Evolutionary conservation across 2,888 invertebrate species (phyloP).

Genomic region (Erebia aethiops): DNA sequence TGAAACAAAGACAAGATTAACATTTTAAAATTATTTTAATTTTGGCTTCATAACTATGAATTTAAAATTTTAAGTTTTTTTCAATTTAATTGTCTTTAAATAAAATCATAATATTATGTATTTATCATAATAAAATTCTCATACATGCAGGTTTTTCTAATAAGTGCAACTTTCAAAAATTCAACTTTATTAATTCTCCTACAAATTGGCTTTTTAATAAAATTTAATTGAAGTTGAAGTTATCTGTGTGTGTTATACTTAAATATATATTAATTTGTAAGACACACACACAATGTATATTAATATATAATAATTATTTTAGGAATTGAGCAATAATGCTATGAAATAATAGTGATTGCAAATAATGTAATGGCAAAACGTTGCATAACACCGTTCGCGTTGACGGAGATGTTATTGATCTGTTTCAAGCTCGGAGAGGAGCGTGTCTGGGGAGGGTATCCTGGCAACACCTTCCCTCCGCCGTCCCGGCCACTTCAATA

Average conservation of each 20-base stretch:
- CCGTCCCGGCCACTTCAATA: conserved; percentile 60
- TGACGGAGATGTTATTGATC: conserved; percentile 79
- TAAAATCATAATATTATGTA: too few species aligned
- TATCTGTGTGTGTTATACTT: not conserved
- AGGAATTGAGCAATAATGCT: not conserved
- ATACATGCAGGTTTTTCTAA: too few species aligned
- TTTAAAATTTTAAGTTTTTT: too few species aligned
- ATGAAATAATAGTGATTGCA: conserved; percentile 29
- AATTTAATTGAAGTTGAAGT: too few species aligned
- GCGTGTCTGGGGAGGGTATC: conserved; percentile 68
- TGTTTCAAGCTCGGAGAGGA: conserved; percentile 62
- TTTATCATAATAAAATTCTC: not conserved
- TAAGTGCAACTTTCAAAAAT: too few species aligned
- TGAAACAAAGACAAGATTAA: too few species aligned
- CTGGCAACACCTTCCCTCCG: conserved; percentile 77
- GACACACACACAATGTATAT: too few species aligned
- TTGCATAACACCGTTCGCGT: conserved; percentile 76
- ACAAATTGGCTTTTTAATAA: not conserved
- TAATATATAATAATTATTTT: too few species aligned
- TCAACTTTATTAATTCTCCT: not conserved
- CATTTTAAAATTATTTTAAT: too few species aligned
- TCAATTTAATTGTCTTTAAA: not conserved
- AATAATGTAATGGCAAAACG: conserved; percentile 40
- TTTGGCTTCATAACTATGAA: too few species aligned
- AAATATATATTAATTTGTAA: not conserved